Evolutionary conservation across 2,888 invertebrate species (phyloP).

Genomic region (Choristoneura rosaceana): DNA sequence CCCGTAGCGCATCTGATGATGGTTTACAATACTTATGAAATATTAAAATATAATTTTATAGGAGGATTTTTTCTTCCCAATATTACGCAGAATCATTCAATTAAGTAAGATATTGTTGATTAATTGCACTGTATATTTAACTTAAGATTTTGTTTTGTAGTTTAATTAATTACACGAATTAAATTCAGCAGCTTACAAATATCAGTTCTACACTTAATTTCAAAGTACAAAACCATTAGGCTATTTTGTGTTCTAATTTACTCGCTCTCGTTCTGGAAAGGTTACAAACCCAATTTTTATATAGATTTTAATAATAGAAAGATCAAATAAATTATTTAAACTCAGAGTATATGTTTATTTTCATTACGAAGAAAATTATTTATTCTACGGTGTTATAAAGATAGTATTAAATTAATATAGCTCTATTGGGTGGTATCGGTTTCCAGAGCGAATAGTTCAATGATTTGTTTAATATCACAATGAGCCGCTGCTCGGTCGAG

Average conservation of each 20-base stretch:
- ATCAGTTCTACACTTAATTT: conserved; percentile 72
- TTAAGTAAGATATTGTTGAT: conserved; percentile 70
- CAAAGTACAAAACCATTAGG: conserved; percentile 81
- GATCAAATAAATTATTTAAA: conserved; percentile 77
- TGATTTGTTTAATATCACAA: conserved; percentile 14
- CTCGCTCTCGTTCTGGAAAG: conserved; percentile 67
- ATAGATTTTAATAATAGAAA: conserved; percentile 65
- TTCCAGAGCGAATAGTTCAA: conserved; percentile 53
- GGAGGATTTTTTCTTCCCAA: conserved; percentile 52
- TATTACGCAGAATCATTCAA: conserved; percentile 50
- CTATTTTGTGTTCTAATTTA: conserved; percentile 66
- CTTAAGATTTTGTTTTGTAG: conserved; percentile 71
- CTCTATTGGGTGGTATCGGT: conserved; percentile 61
- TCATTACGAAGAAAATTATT: conserved; percentile 76
- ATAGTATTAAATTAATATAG: conserved; percentile 71
- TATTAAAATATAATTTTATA: conserved; percentile 27
- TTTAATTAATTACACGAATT: conserved; percentile 72
- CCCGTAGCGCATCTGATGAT: conserved; percentile 27
- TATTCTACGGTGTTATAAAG: conserved; percentile 63
- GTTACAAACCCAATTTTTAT: conserved; percentile 61
- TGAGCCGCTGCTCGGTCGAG: background rate
- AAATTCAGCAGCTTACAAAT: conserved; percentile 74
- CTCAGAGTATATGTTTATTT: conserved; percentile 72
- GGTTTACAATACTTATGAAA: conserved; percentile 38
- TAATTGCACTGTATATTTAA: conserved; percentile 58